Percentiles rank a stretch among this genome's conserved stretches.
phyloP scores from a whole-genome alignment of 2,797 vertebrate species.

The Ctenopoma kingsleyae region DNA sequence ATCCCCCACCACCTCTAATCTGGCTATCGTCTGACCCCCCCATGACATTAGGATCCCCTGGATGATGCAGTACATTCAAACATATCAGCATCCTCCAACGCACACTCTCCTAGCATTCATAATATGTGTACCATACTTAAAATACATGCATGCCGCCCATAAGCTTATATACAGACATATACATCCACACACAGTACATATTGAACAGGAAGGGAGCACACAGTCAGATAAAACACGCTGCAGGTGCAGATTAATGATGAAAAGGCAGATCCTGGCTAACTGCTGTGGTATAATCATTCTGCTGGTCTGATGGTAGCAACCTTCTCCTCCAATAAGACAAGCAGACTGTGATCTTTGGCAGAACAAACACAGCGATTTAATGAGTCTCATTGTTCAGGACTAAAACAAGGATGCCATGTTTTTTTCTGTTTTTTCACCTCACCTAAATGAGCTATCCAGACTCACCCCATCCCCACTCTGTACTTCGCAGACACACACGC shows the following conservation, averaged over 20 bases:
- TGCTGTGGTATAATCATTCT: constrained; percentile 52
- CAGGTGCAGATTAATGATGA: constrained; percentile 40
- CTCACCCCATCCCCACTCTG: constrained; percentile 18
- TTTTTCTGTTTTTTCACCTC: constrained; percentile 12
- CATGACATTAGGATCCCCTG: constrained; percentile 54
- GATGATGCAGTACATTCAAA: constrained; percentile 41
- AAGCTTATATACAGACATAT: constrained; percentile 21
- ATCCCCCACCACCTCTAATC: constrained; percentile 47
- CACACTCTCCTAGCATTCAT: constrained; percentile 17
- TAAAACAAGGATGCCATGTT: constrained; percentile 33
- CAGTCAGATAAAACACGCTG: constrained; percentile 46
- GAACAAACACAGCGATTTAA: constrained; percentile 49
- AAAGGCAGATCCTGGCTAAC: constrained; percentile 44
- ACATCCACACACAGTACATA: constrained; percentile 6
- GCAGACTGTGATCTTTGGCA: constrained; percentile 57
- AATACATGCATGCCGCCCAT: constrained; percentile 1
- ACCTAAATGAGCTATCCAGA: constrained; percentile 34
- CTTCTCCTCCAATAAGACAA: constrained; percentile 62
- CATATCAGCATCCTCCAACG: constrained; percentile 21
- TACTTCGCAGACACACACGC: constrained; percentile 7
- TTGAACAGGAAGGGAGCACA: constrained; percentile 5
- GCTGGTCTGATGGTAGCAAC: constrained; percentile 43
- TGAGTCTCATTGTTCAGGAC: constrained; percentile 45
- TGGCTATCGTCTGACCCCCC: constrained; percentile 58
- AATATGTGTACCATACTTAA: constrained; percentile 39